Conservation (phyloP, 2,113 vertebrate species). For the Chrysemys picta region DNA sequence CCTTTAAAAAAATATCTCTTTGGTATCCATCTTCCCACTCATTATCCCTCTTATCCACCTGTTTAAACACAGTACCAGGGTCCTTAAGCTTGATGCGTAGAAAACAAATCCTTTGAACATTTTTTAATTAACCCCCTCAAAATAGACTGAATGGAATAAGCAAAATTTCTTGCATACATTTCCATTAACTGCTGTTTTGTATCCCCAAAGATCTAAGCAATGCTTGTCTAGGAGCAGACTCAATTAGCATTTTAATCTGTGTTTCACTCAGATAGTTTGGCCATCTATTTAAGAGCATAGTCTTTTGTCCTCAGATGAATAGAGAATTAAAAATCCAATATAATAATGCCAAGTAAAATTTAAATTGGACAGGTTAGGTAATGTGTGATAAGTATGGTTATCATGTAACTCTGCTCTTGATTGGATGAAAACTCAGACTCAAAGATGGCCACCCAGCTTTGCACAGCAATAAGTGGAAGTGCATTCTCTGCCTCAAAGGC, state of each 20-base stretch:
- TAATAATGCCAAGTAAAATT: slow-evolving; percentile 44
- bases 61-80: slow-evolving; percentile 43
- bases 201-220: slow-evolving; percentile 59
- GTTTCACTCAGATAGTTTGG: slow-evolving; percentile 51
- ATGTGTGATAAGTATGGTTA: neutral
- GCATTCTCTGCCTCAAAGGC: neutral
- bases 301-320: slow-evolving; percentile 58
- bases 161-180: slow-evolving; percentile 60
- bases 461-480: neutral
- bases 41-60: slow-evolving; percentile 46
- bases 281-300: slow-evolving; percentile 40
- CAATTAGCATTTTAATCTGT: slow-evolving; percentile 68
- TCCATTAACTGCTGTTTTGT: slow-evolving; percentile 58
- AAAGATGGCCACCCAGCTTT: neutral
- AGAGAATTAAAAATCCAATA: slow-evolving; percentile 51
- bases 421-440: neutral
- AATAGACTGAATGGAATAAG: slow-evolving; percentile 56
- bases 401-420: neutral
- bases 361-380: slow-evolving; percentile 35
- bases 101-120: slow-evolving; percentile 63
- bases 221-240: slow-evolving; percentile 63
- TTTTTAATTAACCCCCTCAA: slow-evolving; percentile 70
- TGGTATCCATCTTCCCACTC: slow-evolving; percentile 41
- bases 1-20: slow-evolving; percentile 45
- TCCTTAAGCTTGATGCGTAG: slow-evolving; percentile 44